phyloP scores from a whole-genome alignment of 2,797 vertebrate species.

The Rhinophrynus dorsalis region DNA sequence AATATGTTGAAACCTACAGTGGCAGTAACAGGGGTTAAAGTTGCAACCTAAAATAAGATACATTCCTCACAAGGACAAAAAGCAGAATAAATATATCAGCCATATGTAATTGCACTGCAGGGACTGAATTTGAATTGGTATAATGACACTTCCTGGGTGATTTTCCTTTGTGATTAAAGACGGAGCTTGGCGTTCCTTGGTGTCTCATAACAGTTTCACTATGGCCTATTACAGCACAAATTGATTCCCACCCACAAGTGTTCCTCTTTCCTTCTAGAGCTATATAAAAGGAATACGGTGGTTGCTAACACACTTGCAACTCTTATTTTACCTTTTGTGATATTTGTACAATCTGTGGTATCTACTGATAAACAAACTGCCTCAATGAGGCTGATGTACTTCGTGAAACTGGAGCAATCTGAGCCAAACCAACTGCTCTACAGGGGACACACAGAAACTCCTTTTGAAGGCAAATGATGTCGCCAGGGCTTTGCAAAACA shows the following conservation, averaged over 20 bases:
- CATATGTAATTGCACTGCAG: slow-evolving; percentile 15
- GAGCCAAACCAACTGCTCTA: no score
- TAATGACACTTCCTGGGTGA: slow-evolving; percentile 39
- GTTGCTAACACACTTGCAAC: neutral
- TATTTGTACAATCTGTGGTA: neutral
- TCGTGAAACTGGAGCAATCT: no score
- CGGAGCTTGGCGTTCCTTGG: slow-evolving; percentile 20
- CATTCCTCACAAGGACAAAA: neutral
- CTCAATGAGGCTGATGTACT: no score
- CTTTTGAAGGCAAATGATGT: no score
- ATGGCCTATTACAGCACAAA: slow-evolving; percentile 36
- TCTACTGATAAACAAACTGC: neutral
- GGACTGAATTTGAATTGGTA: neutral
- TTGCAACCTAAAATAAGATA: slow-evolving; percentile 10
- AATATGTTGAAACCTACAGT: no score
- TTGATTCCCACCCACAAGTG: slow-evolving; percentile 36
- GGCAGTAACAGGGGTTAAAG: neutral
- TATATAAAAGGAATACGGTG: neutral
- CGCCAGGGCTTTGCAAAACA: no score
- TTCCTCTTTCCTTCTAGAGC: neutral
- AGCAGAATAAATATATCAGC: slow-evolving; percentile 8
- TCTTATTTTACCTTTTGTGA: neutral
- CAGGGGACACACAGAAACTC: no score
- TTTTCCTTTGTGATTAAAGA: slow-evolving; percentile 42
- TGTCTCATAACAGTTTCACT: slow-evolving; percentile 36